Percentiles rank a stretch among this genome's conserved stretches.
Conservation (phyloP, 2,113 vertebrate species). For the Cyrtonyx montezumae region DNA sequence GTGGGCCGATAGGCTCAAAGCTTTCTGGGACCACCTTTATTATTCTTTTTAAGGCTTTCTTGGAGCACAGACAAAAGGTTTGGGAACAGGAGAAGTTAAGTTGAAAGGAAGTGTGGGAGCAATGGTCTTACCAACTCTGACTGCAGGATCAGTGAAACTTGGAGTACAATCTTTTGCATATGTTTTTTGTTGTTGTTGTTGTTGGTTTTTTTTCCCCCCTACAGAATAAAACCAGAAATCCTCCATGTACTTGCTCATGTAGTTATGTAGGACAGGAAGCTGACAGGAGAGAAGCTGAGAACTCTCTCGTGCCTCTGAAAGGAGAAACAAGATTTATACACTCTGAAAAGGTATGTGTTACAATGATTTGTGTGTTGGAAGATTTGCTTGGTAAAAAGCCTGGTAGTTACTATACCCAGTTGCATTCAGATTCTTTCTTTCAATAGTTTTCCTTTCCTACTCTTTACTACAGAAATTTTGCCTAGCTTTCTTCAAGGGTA, state of each 20-base stretch:
- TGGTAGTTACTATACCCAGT: neutral
- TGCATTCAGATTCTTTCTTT: neutral
- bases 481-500: neutral
- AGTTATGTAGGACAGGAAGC: neutral
- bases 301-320: neutral
- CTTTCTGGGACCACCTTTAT: neutral
- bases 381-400: neutral
- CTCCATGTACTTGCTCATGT: neutral
- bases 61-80: neutral
- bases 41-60: neutral
- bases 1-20: neutral
- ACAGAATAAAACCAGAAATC: neutral
- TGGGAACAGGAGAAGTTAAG: neutral
- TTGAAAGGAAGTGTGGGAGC: neutral
- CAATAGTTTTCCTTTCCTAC: neutral
- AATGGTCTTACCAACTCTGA: neutral
- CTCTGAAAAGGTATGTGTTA: slow-evolving; percentile 12
- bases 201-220: neutral
- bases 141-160: neutral
- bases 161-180: neutral
- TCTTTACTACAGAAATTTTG: neutral
- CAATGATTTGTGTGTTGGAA: neutral
- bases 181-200: neutral
- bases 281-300: neutral
- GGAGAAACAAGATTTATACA: neutral